Evolutionary conservation across 2,113 vertebrate species (phyloP).

Genomic region (Perca schrenkii): DNA sequence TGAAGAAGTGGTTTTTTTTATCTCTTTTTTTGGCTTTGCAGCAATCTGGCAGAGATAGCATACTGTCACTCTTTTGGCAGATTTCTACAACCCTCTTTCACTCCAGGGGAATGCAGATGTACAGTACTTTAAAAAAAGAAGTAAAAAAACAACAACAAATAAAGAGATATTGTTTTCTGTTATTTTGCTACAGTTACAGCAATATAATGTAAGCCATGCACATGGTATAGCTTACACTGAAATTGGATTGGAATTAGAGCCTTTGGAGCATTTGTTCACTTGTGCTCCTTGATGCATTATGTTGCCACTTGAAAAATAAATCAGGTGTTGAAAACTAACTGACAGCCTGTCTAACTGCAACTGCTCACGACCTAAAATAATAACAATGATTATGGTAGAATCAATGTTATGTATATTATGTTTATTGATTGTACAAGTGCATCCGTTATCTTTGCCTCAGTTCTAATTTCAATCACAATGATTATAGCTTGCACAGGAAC

Average conservation of each 20-base stretch:
- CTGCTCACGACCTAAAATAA: conserved; percentile 1
- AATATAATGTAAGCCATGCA: neutral
- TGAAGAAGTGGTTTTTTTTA: neutral
- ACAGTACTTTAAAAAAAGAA: neutral
- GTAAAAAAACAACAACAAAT: neutral
- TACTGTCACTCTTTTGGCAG: conserved; percentile 14
- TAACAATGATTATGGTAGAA: conserved; percentile 8
- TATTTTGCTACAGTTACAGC: neutral
- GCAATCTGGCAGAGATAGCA: neutral
- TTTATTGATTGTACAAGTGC: conserved; percentile 33
- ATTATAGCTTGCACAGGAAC: conserved; percentile 20
- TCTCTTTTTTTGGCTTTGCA: neutral
- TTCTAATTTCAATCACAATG: conserved; percentile 18
- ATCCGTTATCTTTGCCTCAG: neutral
- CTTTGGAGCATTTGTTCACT: conserved; percentile 1
- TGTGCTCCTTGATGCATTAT: conserved; percentile 9
- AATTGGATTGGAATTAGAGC: neutral
- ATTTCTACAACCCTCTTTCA: neutral
- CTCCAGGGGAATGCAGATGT: neutral
- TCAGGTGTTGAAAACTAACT: neutral
- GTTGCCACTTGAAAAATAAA: neutral
- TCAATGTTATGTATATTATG: conserved; percentile 14
- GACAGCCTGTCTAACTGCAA: neutral
- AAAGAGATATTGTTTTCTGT: neutral
- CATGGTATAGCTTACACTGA: neutral